Base-by-base conservation (phyloP, 2,113 vertebrate species). In the Lycaon pictus region DNA sequence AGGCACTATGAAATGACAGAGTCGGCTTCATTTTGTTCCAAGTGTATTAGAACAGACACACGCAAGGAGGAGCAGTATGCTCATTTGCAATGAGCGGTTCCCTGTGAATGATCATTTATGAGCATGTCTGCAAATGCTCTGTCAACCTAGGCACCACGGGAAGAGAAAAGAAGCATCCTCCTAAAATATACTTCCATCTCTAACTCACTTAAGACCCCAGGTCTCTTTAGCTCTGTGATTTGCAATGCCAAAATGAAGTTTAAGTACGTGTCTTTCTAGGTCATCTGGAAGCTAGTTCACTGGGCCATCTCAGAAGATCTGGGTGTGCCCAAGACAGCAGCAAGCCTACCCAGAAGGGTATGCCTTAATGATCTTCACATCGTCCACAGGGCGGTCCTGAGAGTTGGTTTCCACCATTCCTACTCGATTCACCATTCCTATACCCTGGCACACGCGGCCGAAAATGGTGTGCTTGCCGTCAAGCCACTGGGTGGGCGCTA, bases 401-500 rank as follows among this genome's bases (percentile, higher is more conserved):
- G 99, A 98, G 80, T 99, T 99, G 4, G 99, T 99, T 96, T 99
- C 99, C 96, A 99, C 99, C 99, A 99, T 99, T 82, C 99, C 99
- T 27, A 99, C 99, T 37, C 99, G 99, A 90, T 99, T 99, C 92
- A 99, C 98, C 82, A 99, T 99, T 5, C 99, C 99, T 32, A 99
- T 99, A 27, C 99, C 99, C 95, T 99, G 99, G 96, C 72, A 99
- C 23, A 99, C 99, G 85, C 99, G 98, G 16, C 99, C 99, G 25
- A 99, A 99, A 96, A 99, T 99, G 95, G 97, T 99, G 98, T 99
- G 99, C 62, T 99, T 99, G 74, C 99, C 99, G 15, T 99, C 99
- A 10, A 99, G 98, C 99, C 99, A 99, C 98, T 99, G 99, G 7
- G 99, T 99, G 0, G 99, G 99, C 10, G 98, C 99, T 2, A 99